Percentiles rank a stretch among this genome's conserved stretches.
These are phyloP conservation scores for Opisthocomus hoazin DNA, from an alignment of 2,113 vertebrate species.

Conservation along the genomic window DNA sequence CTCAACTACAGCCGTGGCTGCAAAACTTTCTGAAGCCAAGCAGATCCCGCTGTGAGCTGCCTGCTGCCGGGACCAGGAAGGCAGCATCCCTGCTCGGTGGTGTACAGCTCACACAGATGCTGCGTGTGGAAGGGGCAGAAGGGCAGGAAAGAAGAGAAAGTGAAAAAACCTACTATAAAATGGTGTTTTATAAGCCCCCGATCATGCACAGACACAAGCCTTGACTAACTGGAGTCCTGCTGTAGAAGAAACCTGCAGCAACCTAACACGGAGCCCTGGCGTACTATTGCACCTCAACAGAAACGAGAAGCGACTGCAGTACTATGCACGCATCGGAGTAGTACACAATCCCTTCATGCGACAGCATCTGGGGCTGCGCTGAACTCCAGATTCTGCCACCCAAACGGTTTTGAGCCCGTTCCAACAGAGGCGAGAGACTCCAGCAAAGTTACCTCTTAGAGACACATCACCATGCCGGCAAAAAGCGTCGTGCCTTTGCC, in stretches of 20 bases:
- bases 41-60: fast-evolving
- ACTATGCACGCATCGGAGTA: neutral
- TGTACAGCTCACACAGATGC: neutral
- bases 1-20: neutral
- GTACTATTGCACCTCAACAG: neutral
- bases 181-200: neutral
- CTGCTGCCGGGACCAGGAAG: neutral
- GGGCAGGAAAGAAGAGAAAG: neutral
- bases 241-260: neutral
- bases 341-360: fast-evolving
- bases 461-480: fast-evolving
- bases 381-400: neutral
- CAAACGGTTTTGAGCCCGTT: neutral
- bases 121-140: neutral
- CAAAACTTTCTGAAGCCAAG: neutral
- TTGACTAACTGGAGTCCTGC: neutral
- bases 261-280: fast-evolving
- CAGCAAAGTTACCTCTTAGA: neutral
- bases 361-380: fast-evolving
- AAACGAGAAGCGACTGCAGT: neutral
- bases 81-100: neutral
- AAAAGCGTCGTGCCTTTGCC: neutral
- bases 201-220: neutral
- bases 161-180: neutral
- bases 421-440: neutral